These are phyloP conservation scores for Dorcus hopei DNA, from an alignment of 2,888 invertebrate species.

Conservation along the genomic window DNA sequence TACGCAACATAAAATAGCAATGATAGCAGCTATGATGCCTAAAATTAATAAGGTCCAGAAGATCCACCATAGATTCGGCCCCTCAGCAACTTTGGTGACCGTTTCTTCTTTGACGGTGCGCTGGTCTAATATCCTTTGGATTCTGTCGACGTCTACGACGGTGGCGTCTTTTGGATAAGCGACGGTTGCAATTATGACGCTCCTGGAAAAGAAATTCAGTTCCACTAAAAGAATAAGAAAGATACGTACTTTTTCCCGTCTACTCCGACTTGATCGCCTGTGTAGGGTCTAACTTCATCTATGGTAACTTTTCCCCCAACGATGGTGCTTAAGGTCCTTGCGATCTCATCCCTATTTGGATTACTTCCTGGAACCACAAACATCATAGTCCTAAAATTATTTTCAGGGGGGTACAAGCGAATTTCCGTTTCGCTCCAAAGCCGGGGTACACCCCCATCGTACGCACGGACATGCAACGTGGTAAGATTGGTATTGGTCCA, in stretches of 20 bases:
- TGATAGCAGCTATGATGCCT: conserved; percentile 67
- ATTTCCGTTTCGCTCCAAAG: conserved; percentile 70
- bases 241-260: conserved; percentile 15
- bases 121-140: conserved; percentile 58
- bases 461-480: conserved; percentile 72
- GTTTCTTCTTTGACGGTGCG: conserved; percentile 21
- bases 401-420: conserved; percentile 74
- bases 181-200: conserved; percentile 70
- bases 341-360: conserved; percentile 69
- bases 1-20: conserved; percentile 77
- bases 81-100: conserved; percentile 24
- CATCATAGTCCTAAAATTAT: conserved; percentile 70
- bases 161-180: conserved; percentile 61
- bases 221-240: neutral
- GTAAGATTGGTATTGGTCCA: conserved; percentile 49
- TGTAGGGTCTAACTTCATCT: conserved; percentile 69
- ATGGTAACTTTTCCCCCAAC: conserved; percentile 79
- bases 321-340: conserved; percentile 70
- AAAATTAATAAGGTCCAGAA: conserved; percentile 73
- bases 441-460: conserved; percentile 81
- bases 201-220: conserved; percentile 50
- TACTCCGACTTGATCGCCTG: conserved; percentile 49
- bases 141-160: conserved; percentile 68
- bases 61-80: conserved; percentile 65
- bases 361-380: conserved; percentile 76